Conservation (phyloP, 2,797 vertebrate genomes). For the Phataginus tricuspis region DNA sequence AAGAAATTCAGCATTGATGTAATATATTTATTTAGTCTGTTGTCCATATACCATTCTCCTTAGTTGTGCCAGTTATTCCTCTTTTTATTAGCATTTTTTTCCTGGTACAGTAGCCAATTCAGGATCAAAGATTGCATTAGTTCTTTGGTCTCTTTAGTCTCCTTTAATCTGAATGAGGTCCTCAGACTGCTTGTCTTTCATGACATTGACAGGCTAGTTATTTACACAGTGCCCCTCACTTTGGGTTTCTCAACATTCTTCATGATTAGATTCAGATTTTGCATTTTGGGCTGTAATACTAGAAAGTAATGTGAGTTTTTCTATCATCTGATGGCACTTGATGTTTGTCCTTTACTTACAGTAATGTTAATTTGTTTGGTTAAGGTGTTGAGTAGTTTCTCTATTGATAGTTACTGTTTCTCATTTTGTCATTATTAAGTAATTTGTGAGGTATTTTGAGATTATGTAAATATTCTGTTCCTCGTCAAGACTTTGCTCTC, state of each 20-base stretch:
- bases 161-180: neutral
- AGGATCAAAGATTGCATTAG: neutral
- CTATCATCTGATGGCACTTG: neutral
- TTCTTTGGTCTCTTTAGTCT: neutral
- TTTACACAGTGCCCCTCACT: neutral
- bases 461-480: slow-evolving; percentile 13
- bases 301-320: neutral
- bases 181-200: slow-evolving; percentile 1
- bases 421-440: slow-evolving; percentile 50
- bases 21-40: slow-evolving; percentile 3
- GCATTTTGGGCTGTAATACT: neutral
- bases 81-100: neutral
- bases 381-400: slow-evolving; percentile 9
- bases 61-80: neutral
- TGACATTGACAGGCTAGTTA: neutral
- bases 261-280: slow-evolving; percentile 39
- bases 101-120: neutral
- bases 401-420: slow-evolving; percentile 9
- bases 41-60: slow-evolving; percentile 13
- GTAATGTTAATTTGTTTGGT: slow-evolving; percentile 29
- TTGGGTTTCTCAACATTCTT: slow-evolving; percentile 36
- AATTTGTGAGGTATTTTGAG: slow-evolving; percentile 24
- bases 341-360: neutral
- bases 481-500: neutral
- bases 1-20: slow-evolving; percentile 35